Evolutionary conservation across 2,888 invertebrate species (phyloP).

Genomic region (Bembecia ichneumoniformis): DNA sequence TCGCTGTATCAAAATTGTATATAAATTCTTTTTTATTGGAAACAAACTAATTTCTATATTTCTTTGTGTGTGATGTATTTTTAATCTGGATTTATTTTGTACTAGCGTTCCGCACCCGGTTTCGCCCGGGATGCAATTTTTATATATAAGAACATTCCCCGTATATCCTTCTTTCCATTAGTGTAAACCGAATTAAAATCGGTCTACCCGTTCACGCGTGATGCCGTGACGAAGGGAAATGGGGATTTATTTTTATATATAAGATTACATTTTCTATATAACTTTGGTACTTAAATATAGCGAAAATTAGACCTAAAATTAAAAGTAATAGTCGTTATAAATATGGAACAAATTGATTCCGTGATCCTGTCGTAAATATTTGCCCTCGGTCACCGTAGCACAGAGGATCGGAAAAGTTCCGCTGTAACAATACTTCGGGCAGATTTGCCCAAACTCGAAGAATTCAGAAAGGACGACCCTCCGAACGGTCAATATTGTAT

Average conservation of each 20-base stretch:
- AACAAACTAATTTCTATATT: too few relatives aligned
- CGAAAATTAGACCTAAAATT: background rate
- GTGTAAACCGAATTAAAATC: background rate
- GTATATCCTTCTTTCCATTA: background rate
- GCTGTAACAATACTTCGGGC: conserved; percentile 46
- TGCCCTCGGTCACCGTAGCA: conserved; percentile 14
- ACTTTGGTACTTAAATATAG: background rate
- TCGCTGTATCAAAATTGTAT: too few relatives aligned
- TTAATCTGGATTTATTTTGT: too few relatives aligned
- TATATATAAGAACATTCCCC: too few relatives aligned
- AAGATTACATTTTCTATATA: background rate
- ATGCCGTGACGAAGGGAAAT: too few relatives aligned
- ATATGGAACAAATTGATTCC: conserved; percentile 1
- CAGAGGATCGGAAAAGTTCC: conserved; percentile 42
- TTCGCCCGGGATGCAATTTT: too few relatives aligned
- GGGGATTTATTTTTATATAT: background rate
- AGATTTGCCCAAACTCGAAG: conserved; percentile 51
- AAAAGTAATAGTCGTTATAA: background rate
- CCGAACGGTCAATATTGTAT: conserved; percentile 41
- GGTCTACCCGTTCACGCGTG: too few relatives aligned
- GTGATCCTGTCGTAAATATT: conserved; percentile 25
- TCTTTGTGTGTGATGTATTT: too few relatives aligned
- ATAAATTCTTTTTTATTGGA: too few relatives aligned
- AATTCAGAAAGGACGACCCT: conserved; percentile 48
- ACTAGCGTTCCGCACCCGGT: too few relatives aligned